These are phyloP conservation scores for Hyperopisus bebe DNA, from an alignment of 2,113 vertebrate species.

Conservation along the genomic window DNA sequence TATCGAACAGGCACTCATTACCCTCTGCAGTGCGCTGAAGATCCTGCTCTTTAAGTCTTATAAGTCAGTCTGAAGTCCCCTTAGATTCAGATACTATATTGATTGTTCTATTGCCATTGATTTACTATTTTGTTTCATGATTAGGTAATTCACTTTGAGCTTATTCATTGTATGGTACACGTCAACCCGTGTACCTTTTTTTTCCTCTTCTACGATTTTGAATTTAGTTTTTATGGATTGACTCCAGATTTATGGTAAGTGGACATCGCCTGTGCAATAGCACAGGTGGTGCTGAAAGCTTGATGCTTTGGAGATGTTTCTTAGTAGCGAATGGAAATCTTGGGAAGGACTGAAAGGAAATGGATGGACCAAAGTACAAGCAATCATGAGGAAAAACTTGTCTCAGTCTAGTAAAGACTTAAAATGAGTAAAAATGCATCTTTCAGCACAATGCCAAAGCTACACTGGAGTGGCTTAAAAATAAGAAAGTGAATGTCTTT, in stretches of 20 bases:
- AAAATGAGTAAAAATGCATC: conserved; percentile 6
- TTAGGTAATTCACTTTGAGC: not conserved
- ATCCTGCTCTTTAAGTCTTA: not conserved
- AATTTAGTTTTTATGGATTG: not conserved
- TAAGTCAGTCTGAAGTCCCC: not conserved
- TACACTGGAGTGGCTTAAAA: not conserved
- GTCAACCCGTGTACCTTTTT: not conserved
- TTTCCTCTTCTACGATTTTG: not conserved
- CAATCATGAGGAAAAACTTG: not conserved
- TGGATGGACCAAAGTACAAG: not conserved
- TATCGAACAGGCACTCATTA: not conserved
- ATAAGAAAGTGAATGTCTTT: conserved; percentile 2
- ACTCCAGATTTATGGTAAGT: not conserved
- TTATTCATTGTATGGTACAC: not conserved
- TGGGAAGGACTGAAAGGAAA: not conserved
- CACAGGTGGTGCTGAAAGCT: not conserved
- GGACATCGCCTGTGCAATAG: not conserved
- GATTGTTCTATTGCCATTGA: not conserved
- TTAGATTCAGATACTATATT: not conserved
- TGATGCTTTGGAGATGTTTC: not conserved
- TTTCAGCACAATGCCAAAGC: conserved; percentile 4
- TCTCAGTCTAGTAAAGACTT: not conserved
- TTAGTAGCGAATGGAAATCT: not conserved
- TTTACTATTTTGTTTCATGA: not conserved
- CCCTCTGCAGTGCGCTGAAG: not conserved